Conservation (phyloP, 2,797 vertebrate genomes). For the Poeciliopsis paucimaculata region DNA sequence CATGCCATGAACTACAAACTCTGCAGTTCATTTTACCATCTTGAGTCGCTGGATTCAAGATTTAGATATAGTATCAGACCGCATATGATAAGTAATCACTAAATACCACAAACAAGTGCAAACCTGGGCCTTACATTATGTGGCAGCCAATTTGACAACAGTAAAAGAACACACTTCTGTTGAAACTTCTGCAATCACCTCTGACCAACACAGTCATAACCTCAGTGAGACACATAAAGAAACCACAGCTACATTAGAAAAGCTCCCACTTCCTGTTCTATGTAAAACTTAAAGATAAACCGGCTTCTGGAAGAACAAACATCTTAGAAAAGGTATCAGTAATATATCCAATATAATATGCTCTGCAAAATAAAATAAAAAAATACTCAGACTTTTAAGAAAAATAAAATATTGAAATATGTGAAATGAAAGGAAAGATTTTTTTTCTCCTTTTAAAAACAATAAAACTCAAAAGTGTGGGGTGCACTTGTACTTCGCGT, state of each 20-base stretch:
- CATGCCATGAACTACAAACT: slow-evolving; percentile 32
- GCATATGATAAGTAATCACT: slow-evolving; percentile 32
- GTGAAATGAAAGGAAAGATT: not conserved
- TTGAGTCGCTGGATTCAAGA: slow-evolving; percentile 5
- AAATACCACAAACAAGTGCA: slow-evolving; percentile 8
- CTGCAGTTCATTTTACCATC: slow-evolving; percentile 15
- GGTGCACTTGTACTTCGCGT: not conserved
- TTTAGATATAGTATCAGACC: slow-evolving; percentile 36
- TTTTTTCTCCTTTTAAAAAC: not conserved
- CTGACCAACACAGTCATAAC: not conserved
- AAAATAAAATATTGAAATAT: not conserved
- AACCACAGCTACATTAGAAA: not conserved
- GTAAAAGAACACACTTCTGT: not conserved
- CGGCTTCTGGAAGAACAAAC: not conserved
- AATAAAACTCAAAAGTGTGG: not conserved
- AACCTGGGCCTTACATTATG: slow-evolving; percentile 9
- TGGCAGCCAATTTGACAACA: not conserved
- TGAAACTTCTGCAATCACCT: slow-evolving; percentile 31
- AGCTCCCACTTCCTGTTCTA: not conserved
- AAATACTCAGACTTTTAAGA: too few relatives aligned
- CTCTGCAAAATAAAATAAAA: not conserved
- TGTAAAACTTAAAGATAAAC: not conserved
- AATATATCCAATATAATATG: not conserved
- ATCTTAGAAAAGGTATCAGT: not conserved
- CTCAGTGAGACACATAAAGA: not conserved